Evolutionary conservation across 2,888 invertebrate genomes (phyloP).

Genomic region (Ectemnius cavifrons): DNA sequence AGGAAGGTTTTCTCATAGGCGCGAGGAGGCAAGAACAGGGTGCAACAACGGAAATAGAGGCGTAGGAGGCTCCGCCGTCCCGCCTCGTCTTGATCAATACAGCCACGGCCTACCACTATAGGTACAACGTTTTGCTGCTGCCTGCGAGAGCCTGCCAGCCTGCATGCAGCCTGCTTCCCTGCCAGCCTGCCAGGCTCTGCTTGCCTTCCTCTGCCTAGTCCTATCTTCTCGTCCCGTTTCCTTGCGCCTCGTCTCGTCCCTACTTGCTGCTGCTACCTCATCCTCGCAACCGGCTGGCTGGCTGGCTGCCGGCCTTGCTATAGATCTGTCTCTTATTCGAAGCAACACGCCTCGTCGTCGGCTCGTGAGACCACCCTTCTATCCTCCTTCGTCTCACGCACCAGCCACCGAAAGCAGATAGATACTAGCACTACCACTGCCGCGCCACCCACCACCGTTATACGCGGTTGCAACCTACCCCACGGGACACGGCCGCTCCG

Average conservation of each 20-base stretch:
- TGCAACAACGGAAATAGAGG: constrained; percentile 76
- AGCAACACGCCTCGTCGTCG: constrained; percentile 67
- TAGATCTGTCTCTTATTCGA: constrained; percentile 73
- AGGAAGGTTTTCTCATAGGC: constrained; percentile 69
- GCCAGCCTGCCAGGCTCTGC: constrained; percentile 45
- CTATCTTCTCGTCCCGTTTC: constrained; percentile 68
- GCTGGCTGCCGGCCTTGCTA: constrained; percentile 45
- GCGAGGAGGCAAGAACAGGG: constrained; percentile 72
- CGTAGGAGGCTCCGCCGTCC: constrained; percentile 73
- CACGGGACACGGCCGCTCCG: constrained; percentile 70
- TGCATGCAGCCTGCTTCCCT: constrained; percentile 35
- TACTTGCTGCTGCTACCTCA: constrained; percentile 33
- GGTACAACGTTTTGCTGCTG: constrained; percentile 70
- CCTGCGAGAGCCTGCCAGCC: constrained; percentile 52
- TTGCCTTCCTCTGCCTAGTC: constrained; percentile 61
- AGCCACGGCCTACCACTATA: constrained; percentile 76
- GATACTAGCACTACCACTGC: too few species aligned
- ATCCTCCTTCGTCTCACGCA: constrained; percentile 21
- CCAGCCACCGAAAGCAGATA: constrained; percentile 63
- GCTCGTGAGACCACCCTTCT: constrained; percentile 50
- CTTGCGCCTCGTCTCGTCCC: constrained; percentile 70
- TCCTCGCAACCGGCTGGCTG: too few species aligned
- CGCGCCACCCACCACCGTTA: constrained; percentile 17
- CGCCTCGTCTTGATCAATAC: constrained; percentile 78
- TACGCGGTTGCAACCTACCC: constrained; percentile 69